Conservation (phyloP, 2,797 vertebrate species). For the Acanthiza pusilla region DNA sequence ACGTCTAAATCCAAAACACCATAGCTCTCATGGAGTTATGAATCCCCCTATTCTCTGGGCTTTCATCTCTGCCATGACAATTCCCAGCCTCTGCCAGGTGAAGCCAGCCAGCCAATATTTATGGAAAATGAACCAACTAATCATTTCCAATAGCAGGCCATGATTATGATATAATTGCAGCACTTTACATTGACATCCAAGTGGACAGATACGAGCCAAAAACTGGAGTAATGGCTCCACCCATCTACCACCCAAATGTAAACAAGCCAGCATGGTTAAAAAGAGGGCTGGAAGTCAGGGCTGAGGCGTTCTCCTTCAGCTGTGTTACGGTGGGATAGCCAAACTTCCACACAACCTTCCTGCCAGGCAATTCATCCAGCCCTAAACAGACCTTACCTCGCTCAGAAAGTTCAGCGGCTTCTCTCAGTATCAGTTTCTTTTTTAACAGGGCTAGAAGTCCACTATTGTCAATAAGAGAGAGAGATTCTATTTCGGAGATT, state of each 20-base stretch:
- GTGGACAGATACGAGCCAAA: conserved; percentile 32
- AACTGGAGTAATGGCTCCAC: conserved; percentile 53
- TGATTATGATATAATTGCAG: conserved; percentile 51
- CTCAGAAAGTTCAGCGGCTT: not conserved
- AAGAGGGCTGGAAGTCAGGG: not conserved
- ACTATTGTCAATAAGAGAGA: not conserved
- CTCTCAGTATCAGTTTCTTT: not conserved
- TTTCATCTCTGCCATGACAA: conserved; percentile 60
- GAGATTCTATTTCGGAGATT: not conserved
- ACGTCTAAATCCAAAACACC: conserved; percentile 57
- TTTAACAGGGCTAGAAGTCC: not conserved
- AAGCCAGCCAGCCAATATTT: conserved; percentile 58
- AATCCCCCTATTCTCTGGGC: conserved; percentile 57
- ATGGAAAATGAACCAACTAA: conserved; percentile 36
- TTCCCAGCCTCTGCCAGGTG: conserved; percentile 59
- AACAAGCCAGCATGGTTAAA: conserved; percentile 24
- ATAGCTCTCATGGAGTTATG: conserved; percentile 16
- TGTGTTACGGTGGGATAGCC: not conserved
- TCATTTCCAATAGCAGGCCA: conserved; percentile 64
- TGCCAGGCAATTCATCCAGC: not conserved
- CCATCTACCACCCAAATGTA: conserved; percentile 24
- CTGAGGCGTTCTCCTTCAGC: not conserved
- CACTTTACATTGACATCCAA: conserved; percentile 48
- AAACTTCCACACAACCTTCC: not conserved
- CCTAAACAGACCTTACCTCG: not conserved